A percentile compares a stretch with the other conserved stretches of the same genome.
Conservation (phyloP, 2,888 invertebrate genomes). For the Aproaerema taeniolella region DNA sequence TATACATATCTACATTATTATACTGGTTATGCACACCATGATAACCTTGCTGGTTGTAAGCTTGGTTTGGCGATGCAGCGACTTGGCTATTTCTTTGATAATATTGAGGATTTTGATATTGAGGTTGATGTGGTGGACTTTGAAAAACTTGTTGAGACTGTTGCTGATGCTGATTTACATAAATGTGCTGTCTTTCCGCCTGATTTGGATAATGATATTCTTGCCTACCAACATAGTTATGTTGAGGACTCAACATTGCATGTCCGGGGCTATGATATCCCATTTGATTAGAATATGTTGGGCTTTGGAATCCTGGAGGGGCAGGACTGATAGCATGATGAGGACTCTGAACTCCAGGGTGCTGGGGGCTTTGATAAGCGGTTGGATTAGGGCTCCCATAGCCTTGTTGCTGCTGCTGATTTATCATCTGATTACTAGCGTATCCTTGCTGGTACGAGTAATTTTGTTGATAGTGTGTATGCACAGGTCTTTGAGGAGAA, state of each 20-base stretch:
- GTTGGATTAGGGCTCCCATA: constrained; percentile 56
- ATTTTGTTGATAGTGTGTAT: constrained; percentile 56
- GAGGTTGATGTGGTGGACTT: constrained; percentile 63
- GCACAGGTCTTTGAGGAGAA: constrained; percentile 57
- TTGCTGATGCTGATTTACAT: constrained; percentile 47
- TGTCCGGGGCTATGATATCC: constrained; percentile 62
- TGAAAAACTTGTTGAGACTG: constrained; percentile 43
- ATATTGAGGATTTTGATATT: constrained; percentile 60
- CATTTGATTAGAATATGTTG: constrained; percentile 58
- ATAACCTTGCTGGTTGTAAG: constrained; percentile 51
- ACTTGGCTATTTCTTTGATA: constrained; percentile 56
- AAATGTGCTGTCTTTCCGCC: constrained; percentile 56
- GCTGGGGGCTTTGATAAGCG: constrained; percentile 62
- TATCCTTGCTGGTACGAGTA: constrained; percentile 61
- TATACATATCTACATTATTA: constrained; percentile 47
- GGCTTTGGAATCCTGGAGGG: constrained; percentile 62
- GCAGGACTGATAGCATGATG: constrained; percentile 57
- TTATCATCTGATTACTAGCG: constrained; percentile 50
- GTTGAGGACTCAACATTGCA: constrained; percentile 65
- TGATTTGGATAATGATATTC: constrained; percentile 59
- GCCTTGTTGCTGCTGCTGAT: constrained; percentile 47
- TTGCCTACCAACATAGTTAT: constrained; percentile 46
- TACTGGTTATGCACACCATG: constrained; percentile 53
- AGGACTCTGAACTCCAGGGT: constrained; percentile 59
- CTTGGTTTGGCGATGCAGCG: constrained; percentile 36